A percentile compares a stretch with the other conserved stretches of the same genome.
phyloP scores from a whole-genome alignment of 2,797 vertebrate species.

The Esox lucius region DNA sequence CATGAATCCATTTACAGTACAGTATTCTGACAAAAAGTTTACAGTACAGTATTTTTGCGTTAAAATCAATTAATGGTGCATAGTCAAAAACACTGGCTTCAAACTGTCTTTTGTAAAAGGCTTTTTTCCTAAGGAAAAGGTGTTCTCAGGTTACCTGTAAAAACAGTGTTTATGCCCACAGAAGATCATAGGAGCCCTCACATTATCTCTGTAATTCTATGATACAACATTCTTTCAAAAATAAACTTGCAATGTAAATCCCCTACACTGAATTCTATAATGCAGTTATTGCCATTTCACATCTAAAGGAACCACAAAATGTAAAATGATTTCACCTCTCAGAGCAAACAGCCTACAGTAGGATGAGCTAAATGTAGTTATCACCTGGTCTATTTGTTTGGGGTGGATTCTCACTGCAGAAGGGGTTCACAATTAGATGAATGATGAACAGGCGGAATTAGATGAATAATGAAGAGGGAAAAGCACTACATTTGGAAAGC shows the following conservation, averaged over 20 bases:
- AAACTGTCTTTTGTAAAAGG: constrained; percentile 13
- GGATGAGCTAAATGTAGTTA: constrained; percentile 41
- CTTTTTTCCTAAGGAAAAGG: constrained; percentile 16
- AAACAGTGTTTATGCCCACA: constrained; percentile 23
- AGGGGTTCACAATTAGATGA: constrained; percentile 19
- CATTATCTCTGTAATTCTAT: constrained; percentile 24
- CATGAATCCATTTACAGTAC: too few species aligned
- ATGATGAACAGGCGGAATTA: constrained; percentile 20
- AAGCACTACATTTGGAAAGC: neutral
- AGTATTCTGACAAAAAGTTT: neutral
- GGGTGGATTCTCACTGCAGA: constrained; percentile 18
- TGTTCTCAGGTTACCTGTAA: constrained; percentile 30
- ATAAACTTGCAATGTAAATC: constrained; percentile 10
- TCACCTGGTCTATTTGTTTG: constrained; percentile 51
- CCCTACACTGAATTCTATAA: constrained; percentile 4
- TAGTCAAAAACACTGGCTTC: constrained; percentile 4
- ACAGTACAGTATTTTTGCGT: too few species aligned
- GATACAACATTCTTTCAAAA: constrained; percentile 27
- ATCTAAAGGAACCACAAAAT: constrained; percentile 20
- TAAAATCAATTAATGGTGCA: neutral
- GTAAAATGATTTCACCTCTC: constrained; percentile 36
- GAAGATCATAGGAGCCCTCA: constrained; percentile 8
- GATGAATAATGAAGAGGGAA: constrained; percentile 21
- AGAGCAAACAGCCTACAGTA: constrained; percentile 44
- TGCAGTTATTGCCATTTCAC: neutral